These are phyloP conservation scores for Rosalia funebris DNA, from an alignment of 2,888 invertebrate genomes.

Conservation along the genomic window DNA sequence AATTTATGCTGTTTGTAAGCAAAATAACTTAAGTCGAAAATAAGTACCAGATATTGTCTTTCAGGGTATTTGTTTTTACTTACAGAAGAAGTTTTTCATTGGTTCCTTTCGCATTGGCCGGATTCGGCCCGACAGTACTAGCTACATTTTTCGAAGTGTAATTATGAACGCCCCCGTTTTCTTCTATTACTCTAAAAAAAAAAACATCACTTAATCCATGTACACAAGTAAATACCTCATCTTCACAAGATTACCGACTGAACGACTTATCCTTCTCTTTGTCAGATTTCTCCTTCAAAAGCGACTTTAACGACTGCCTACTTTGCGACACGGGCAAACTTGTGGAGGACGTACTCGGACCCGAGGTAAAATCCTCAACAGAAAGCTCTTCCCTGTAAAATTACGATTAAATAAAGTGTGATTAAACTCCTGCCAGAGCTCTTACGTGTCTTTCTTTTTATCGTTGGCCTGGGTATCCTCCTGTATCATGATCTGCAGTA, in stretches of 20 bases:
- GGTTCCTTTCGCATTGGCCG: conserved; percentile 78
- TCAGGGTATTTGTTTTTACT: too few species aligned
- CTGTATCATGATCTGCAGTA: conserved; percentile 76
- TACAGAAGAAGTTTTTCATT: conserved; percentile 82
- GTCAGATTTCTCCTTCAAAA: conserved; percentile 57
- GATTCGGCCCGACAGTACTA: conserved; percentile 76
- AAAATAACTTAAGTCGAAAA: too few species aligned
- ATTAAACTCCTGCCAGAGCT: too few species aligned
- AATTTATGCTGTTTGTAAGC: too few species aligned
- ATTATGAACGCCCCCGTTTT: conserved; percentile 58
- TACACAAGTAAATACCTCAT: too few species aligned
- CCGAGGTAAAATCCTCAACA: conserved; percentile 26
- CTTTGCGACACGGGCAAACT: conserved; percentile 59
- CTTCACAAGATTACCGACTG: too few species aligned
- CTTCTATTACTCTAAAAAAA: conserved; percentile 53
- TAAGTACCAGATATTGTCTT: too few species aligned
- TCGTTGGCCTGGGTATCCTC: conserved; percentile 67
- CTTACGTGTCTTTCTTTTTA: conserved; percentile 48
- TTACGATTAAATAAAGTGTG: background rate
- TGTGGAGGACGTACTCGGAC: conserved; percentile 30
- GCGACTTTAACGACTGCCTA: conserved; percentile 60
- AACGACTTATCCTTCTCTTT: conserved; percentile 51
- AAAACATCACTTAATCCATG: too few species aligned
- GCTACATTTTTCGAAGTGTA: conserved; percentile 71
- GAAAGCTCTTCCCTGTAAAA: conserved; percentile 22